phyloP scores from a whole-genome alignment of 2,113 vertebrate genomes.

The Loxodonta africana region DNA sequence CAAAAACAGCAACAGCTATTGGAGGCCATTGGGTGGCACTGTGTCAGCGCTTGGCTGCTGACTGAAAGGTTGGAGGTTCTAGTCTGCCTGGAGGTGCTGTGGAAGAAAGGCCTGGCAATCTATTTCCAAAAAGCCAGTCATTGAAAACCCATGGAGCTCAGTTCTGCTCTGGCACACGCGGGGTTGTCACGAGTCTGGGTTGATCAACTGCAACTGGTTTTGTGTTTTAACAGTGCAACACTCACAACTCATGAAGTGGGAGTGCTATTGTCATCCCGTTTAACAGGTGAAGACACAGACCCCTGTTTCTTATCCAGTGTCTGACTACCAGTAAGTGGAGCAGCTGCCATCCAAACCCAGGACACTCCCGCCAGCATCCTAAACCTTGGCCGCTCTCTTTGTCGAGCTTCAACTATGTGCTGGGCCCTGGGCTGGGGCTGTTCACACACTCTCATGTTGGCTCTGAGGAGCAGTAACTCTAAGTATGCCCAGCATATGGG shows the following conservation, averaged over 20 bases:
- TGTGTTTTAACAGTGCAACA: too few relatives aligned
- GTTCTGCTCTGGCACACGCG: too few relatives aligned
- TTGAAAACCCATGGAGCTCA: too few relatives aligned
- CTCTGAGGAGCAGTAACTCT: fast-evolving
- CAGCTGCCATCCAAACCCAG: not conserved
- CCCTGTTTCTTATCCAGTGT: fast-evolving
- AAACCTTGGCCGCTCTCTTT: fast-evolving
- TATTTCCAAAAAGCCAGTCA: too few relatives aligned
- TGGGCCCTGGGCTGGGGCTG: fast-evolving
- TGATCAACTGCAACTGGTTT: too few relatives aligned
- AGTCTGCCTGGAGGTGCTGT: too few relatives aligned
- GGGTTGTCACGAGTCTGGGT: too few relatives aligned
- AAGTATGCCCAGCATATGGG: not conserved
- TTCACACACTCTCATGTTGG: fast-evolving
- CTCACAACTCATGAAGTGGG: fast-evolving
- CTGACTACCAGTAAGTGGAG: not conserved
- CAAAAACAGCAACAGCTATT: not conserved
- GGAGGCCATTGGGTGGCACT: too few relatives aligned
- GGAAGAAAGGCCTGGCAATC: too few relatives aligned
- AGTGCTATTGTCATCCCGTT: fast-evolving
- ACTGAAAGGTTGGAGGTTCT: too few relatives aligned
- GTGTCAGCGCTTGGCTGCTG: too few relatives aligned
- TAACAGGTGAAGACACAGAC: not conserved
- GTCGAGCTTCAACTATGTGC: fast-evolving
- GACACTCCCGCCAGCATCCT: not conserved